Evolutionary conservation across 37 sponge, comb jelly and placozoan species (phyloP).

Genomic region (Tethya wilhelma): DNA sequence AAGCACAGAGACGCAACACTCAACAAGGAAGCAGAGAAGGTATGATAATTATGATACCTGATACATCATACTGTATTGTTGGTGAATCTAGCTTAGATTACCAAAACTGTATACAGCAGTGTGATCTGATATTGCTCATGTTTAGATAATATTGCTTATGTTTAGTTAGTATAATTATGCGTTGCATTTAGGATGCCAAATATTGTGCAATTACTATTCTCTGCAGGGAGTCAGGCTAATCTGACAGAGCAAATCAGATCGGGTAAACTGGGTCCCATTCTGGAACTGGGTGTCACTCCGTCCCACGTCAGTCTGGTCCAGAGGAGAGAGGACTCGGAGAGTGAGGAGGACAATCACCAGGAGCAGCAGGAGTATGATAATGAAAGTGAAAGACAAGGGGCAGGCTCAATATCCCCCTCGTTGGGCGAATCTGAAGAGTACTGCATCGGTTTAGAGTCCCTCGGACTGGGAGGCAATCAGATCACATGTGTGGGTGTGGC

Average conservation of each 20-base stretch:
- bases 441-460: constrained; percentile 49
- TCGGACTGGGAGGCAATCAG: constrained; percentile 80
- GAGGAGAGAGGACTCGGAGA: not conserved
- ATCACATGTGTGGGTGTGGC: constrained; percentile 51
- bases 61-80: no score
- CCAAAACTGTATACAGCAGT: no score
- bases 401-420: not conserved
- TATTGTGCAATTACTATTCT: not conserved
- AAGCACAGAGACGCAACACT: not conserved
- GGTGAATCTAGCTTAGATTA: no score
- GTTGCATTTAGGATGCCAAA: not conserved
- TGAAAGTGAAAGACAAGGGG: not conserved
- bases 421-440: not conserved
- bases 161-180: not conserved
- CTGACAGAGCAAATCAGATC: constrained; percentile 18
- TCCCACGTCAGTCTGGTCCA: constrained; percentile 25
- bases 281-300: constrained; percentile 36
- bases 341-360: not conserved
- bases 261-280: constrained; percentile 11
- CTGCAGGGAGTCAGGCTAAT: not conserved
- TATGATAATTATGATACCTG: no score
- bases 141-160: not conserved
- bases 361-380: not conserved
- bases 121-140: no score
- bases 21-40: no score